Conservation (phyloP, 2,888 invertebrate species). For the Pandemis corylana region DNA sequence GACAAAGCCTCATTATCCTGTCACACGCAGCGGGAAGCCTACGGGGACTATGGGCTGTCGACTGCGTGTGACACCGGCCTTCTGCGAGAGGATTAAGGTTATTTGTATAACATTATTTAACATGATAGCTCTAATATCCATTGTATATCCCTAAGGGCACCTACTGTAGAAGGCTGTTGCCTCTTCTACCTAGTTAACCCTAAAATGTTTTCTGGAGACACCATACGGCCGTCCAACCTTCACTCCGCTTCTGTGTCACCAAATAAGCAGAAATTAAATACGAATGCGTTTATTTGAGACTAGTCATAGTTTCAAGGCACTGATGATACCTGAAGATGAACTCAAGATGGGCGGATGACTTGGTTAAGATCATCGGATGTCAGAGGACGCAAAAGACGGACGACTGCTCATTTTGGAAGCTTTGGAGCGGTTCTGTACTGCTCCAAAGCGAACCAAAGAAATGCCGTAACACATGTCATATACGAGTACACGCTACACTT, state of each 20-base stretch:
- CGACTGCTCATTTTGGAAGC: no score
- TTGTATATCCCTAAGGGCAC: background rate
- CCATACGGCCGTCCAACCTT: no score
- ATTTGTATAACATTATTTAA: conserved; percentile 12
- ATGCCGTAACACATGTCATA: background rate
- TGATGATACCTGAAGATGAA: no score
- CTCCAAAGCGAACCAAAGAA: background rate
- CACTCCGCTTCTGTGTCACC: no score
- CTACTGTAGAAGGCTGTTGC: background rate
- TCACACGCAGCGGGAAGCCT: conserved; percentile 21
- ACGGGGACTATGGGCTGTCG: conserved; percentile 10
- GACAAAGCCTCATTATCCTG: conserved; percentile 40
- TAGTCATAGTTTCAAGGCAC: background rate
- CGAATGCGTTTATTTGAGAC: no score
- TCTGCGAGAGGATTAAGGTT: conserved; percentile 16
- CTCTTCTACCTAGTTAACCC: background rate
- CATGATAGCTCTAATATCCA: background rate
- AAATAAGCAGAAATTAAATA: no score
- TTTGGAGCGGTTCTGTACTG: no score
- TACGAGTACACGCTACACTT: background rate
- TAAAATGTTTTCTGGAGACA: no score
- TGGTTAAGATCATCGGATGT: no score
- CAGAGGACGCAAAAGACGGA: no score
- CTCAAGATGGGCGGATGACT: no score
- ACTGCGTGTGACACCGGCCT: conserved; percentile 6